phyloP scores from a whole-genome alignment of 2,888 invertebrate genomes.

The Protonemura montana region DNA sequence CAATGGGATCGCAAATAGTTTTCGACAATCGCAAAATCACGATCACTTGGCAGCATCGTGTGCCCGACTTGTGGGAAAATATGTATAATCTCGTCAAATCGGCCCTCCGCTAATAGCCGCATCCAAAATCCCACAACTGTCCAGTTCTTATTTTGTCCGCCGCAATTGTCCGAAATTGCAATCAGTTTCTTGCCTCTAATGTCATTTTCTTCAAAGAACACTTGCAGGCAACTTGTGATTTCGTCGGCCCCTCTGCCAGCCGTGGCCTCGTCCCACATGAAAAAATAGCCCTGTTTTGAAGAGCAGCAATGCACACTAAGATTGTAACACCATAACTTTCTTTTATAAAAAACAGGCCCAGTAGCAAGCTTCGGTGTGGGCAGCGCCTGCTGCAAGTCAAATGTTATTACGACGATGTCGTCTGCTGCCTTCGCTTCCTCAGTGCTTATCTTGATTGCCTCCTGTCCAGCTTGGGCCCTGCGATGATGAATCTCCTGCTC shows the following conservation, averaged over 20 bases:
- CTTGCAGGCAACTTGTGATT: background rate
- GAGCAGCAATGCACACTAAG: too few species aligned
- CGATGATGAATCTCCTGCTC: too few species aligned
- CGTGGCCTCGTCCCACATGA: background rate
- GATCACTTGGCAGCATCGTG: constrained; percentile 20
- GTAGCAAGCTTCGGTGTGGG: too few species aligned
- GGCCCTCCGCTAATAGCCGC: background rate
- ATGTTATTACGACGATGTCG: too few species aligned
- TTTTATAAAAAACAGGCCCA: too few species aligned
- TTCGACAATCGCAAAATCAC: constrained; percentile 3
- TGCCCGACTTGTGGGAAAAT: background rate
- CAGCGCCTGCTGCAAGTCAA: too few species aligned
- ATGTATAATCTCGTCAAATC: background rate
- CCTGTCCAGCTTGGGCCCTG: too few species aligned
- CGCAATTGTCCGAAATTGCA: background rate
- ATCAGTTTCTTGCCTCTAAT: background rate
- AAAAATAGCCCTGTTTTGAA: background rate
- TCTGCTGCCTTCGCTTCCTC: too few species aligned
- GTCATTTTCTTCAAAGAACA: background rate
- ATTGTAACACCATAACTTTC: too few species aligned
- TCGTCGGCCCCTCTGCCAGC: background rate
- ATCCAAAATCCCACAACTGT: background rate
- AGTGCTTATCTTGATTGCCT: too few species aligned
- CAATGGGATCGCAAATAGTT: background rate
- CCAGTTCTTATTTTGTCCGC: background rate